Base-by-base conservation (phyloP, 2,888 invertebrate species). In the Camptogramma bilineatum region DNA sequence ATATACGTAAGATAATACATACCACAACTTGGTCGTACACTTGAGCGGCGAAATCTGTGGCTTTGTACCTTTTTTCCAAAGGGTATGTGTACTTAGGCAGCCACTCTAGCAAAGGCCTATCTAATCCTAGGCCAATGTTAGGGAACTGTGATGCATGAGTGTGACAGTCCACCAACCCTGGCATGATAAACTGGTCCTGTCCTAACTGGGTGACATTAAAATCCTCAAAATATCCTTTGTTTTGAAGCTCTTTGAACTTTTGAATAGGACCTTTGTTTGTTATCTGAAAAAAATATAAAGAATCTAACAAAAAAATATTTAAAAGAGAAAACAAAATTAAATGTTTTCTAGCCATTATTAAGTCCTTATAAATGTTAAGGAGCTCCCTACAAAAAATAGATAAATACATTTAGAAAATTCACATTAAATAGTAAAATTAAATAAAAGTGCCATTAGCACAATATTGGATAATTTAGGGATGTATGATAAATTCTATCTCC, bases 111-210 rank as follows among this genome's bases (percentile, higher is more conserved):
- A 98, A 89, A 0, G 96, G 95, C 73, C 95, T 94, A 80, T 98
- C 97, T 70, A 97, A 93, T 0, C 97, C 98, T 8, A 97, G 87
- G 0, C 98, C 98, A 62, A 95, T 92, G 86, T 98, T 98, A 0
- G 97, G 97, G 75, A 96, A 96, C 87, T 98, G 98, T 0, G 97
- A 96, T 0, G 97, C 98, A 90, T 98, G 98, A 9, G 97, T 96
- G 81, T 98, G 98, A 21, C 97, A 96, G 86, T 98, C 98, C 2
- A 98, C 94, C 60, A 98, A 95, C 0, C 98, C 98, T 0, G 98
- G 98, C 83, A 97, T 95, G 16, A 98, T 82, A 79, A 98, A 96
- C 85, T 97, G 96, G 54, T 87, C 84, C 2, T 75, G 61, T 4
- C 56, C 67, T 39, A 92, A 66, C 9, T 78, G 71, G 16, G 82